These are phyloP conservation scores for Latrodectus elegans DNA, from an alignment of 2,888 invertebrate genomes.

Conservation along the genomic window DNA sequence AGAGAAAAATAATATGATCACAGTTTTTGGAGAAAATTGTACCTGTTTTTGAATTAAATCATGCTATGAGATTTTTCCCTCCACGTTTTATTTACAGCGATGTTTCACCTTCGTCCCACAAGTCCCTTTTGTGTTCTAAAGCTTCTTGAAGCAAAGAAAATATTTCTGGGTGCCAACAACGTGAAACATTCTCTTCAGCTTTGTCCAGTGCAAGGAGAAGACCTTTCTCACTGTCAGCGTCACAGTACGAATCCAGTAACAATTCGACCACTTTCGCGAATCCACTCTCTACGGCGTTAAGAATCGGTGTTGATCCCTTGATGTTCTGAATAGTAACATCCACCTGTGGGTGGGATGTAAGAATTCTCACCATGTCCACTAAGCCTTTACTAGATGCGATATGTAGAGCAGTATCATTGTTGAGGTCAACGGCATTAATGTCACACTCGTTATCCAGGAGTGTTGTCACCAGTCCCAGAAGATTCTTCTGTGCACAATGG, in stretches of 20 bases:
- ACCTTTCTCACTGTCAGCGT: conserved; percentile 51
- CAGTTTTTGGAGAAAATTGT: too few relatives aligned
- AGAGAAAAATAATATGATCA: too few relatives aligned
- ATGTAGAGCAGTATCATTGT: conserved; percentile 70
- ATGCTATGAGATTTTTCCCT: background rate
- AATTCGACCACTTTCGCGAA: conserved; percentile 66
- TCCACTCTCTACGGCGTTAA: conserved; percentile 70
- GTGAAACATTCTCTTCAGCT: conserved; percentile 42
- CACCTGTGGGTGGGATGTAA: conserved; percentile 34
- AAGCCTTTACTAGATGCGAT: conserved; percentile 70
- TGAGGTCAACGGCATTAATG: conserved; percentile 69
- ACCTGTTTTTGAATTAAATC: too few relatives aligned
- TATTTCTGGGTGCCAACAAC: conserved; percentile 62
- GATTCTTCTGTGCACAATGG: conserved; percentile 72
- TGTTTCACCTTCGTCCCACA: conserved; percentile 67
- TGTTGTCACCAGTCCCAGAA: conserved; percentile 60
- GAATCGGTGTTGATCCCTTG: conserved; percentile 60
- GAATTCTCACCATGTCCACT: conserved; percentile 44
- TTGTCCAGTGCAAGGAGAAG: conserved; percentile 28
- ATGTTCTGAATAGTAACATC: conserved; percentile 62
- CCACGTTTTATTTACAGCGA: conserved; percentile 29
- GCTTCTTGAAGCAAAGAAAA: conserved; percentile 58
- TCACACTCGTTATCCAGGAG: conserved; percentile 70
- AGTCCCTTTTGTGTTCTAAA: conserved; percentile 50
- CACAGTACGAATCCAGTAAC: conserved; percentile 43